Conservation (phyloP, 2,888 invertebrate species). For the Choristoneura rosaceana region DNA sequence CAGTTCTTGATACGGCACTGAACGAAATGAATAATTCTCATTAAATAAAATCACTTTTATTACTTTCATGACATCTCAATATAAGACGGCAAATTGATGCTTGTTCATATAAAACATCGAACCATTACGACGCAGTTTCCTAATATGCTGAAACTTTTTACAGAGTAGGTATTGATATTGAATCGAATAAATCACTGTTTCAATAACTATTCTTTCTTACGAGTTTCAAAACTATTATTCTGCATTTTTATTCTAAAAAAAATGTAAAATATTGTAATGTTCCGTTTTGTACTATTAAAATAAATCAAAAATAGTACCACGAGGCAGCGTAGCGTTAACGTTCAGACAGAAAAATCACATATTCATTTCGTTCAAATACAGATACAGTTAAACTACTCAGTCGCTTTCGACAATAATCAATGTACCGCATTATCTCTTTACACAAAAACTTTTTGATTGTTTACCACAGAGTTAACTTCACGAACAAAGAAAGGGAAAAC, state of each 20-base stretch:
- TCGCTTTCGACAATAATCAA: constrained; percentile 68
- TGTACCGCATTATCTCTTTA: constrained; percentile 55
- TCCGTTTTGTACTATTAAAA: background rate
- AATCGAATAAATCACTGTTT: background rate
- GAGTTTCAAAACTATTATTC: background rate
- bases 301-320: background rate
- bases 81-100: background rate
- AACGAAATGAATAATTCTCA: constrained; percentile 15
- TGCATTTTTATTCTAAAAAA: background rate
- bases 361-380: constrained; percentile 22
- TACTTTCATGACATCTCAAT: background rate
- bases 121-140: background rate
- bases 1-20: constrained; percentile 18
- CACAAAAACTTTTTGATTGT: constrained; percentile 67
- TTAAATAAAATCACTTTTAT: background rate
- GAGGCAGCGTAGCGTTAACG: background rate
- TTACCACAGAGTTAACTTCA: constrained; percentile 23
- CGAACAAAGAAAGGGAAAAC: constrained; percentile 36
- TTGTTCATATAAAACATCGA: background rate
- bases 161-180: background rate
- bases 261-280: background rate
- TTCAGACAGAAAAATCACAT: background rate
- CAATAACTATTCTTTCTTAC: background rate
- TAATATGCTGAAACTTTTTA: background rate
- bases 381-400: constrained; percentile 58